Evolutionary conservation across 2,888 invertebrate species (phyloP).

Genomic region (Caenorhabditis imperialis): DNA sequence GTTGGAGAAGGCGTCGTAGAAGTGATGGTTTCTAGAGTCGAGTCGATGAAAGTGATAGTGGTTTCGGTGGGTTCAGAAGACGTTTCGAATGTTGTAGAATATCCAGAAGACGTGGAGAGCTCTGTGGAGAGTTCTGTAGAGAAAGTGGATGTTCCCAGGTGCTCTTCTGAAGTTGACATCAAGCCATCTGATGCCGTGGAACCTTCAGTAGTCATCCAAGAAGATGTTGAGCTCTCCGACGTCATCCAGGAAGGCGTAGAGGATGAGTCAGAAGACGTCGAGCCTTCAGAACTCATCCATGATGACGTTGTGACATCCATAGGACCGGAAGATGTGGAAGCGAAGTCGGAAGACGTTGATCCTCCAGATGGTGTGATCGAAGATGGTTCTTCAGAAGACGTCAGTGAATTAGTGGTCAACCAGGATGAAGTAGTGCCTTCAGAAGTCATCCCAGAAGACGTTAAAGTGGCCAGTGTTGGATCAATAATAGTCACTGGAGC

Average conservation of each 20-base stretch:
- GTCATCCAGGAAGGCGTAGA: not conserved
- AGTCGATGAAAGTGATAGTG: constrained; percentile 30
- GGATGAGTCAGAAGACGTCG: not conserved
- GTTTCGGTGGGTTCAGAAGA: constrained; percentile 15
- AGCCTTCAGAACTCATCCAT: not conserved
- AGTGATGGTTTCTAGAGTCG: constrained; percentile 23
- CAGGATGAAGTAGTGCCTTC: constrained; percentile 10
- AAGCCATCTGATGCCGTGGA: not conserved
- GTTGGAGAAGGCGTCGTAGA: constrained; percentile 3
- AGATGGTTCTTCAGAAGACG: constrained; percentile 1
- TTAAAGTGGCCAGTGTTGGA: not conserved
- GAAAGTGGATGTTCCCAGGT: not conserved
- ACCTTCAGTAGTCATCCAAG: not conserved
- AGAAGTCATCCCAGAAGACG: not conserved
- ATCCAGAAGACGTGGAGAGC: too few relatives aligned
- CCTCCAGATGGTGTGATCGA: not conserved
- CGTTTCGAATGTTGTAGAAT: not conserved
- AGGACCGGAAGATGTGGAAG: not conserved
- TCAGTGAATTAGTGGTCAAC: constrained; percentile 1
- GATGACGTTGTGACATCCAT: not conserved
- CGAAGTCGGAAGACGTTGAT: too few relatives aligned
- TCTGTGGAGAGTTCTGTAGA: constrained; percentile 6
- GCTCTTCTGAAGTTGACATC: not conserved
- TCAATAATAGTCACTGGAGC: too few relatives aligned
- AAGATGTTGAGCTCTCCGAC: constrained; percentile 12